Percentiles rank a stretch among this genome's conserved stretches.
phyloP scores from a whole-genome alignment of 2,797 vertebrate genomes.

The Channa striata region DNA sequence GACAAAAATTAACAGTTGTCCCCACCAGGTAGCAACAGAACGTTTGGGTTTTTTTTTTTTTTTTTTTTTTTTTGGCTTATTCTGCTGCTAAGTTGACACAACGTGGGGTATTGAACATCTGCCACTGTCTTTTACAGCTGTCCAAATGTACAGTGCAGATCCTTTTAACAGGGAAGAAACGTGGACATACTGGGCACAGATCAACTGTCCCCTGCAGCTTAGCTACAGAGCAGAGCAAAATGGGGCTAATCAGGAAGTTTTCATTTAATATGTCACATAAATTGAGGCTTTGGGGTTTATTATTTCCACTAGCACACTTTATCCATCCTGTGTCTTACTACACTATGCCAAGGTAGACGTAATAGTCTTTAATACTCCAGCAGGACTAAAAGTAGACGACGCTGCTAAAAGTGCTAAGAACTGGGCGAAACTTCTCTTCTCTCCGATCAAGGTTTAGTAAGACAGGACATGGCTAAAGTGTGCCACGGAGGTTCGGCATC shows the following conservation, averaged over 20 bases:
- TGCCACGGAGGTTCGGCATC: conserved; percentile 15
- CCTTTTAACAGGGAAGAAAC: conserved; percentile 55
- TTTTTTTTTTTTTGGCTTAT: conserved; percentile 39
- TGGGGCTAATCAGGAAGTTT: conserved; percentile 2
- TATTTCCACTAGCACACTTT: conserved; percentile 35
- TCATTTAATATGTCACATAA: background rate
- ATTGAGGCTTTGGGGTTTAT: background rate
- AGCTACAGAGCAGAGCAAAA: conserved; percentile 45
- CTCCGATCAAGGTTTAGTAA: background rate
- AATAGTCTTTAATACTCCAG: background rate
- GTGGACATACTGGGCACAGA: conserved; percentile 18
- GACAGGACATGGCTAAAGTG: conserved; percentile 11
- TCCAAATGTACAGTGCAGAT: conserved; percentile 83
- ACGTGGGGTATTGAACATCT: conserved; percentile 71
- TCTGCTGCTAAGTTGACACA: conserved; percentile 77
- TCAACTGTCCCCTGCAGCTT: conserved; percentile 28
- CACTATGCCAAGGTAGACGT: background rate
- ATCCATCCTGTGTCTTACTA: conserved; percentile 5
- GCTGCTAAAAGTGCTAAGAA: background rate
- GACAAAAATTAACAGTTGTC: conserved; percentile 44
- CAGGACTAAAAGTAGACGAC: too few species aligned
- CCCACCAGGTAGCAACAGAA: conserved; percentile 43
- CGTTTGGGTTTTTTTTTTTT: too few species aligned
- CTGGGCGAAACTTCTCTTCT: background rate
- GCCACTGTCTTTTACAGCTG: conserved; percentile 37